phyloP scores from a whole-genome alignment of 2,797 vertebrate genomes.

The Myioborus miniatus region DNA sequence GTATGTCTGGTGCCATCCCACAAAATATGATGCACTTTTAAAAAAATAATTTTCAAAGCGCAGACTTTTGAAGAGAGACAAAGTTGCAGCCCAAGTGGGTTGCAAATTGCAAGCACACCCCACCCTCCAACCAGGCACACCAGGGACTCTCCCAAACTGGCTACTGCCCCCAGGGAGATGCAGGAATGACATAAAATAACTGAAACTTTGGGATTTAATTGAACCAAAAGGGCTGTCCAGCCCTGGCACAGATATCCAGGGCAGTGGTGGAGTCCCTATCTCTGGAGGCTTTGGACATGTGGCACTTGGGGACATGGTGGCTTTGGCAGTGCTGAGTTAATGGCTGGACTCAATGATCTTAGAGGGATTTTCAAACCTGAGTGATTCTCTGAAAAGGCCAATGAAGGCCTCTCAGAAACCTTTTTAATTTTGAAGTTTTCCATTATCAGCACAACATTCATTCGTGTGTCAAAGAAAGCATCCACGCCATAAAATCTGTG shows the following conservation, averaged over 20 bases:
- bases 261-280: neutral
- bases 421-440: neutral
- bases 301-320: neutral
- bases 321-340: neutral
- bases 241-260: neutral
- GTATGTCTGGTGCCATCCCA: too few relatives aligned
- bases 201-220: neutral
- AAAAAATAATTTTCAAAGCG: neutral
- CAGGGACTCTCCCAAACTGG: neutral
- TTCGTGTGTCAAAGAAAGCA: neutral
- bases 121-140: neutral
- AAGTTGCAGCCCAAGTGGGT: neutral
- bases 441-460: neutral
- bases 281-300: fast-evolving
- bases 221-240: neutral
- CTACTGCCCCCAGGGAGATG: neutral
- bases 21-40: neutral
- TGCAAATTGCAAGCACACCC: neutral
- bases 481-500: neutral
- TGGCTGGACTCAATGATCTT: neutral
- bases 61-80: neutral
- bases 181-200: fast-evolving
- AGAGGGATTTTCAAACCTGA: neutral
- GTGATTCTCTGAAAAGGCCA: neutral
- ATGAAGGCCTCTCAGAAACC: neutral